Base-by-base conservation (phyloP, 1,140 invertebrate species). In the Drosophila aff. region DNA sequence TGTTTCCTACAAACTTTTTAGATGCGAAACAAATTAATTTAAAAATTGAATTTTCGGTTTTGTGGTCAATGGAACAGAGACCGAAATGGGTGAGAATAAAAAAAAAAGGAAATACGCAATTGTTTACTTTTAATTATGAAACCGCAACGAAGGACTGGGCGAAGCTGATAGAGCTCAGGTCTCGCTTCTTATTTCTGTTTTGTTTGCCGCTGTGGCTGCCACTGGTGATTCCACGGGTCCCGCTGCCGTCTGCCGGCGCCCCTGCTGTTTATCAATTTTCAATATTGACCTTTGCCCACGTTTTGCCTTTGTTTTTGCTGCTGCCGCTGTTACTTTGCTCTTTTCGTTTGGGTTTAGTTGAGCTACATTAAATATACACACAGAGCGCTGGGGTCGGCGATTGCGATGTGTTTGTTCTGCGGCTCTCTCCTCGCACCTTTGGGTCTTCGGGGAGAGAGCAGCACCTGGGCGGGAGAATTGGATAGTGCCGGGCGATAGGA, bases 121-220 rank as follows among this genome's bases (percentile, higher is more conserved):
- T 87, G 83, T 89, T 89, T 89, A 75, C 75, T 85, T 89, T 89
- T 89, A 90, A 89, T 89, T 89, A 89, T 90, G 73, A 82, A 79
- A 89, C 78, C 85, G 50, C 81, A 69, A 65, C 44, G 49, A 60
- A 77, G 74, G 74, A 77, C 74, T 47, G 74, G 46, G 18, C 23
- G 62, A 41, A 50, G 67, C 76, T 82, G 83, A 87, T 83, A 75
- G 71, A 74, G 75, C 53, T 50, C 43, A 71, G 63, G 72, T 76
- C 81, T 58, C 69, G 68, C 71, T 85, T 58, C 69, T 55, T 65
- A 36, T 28, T 58, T 59, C 31, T 65, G 52, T 77, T 63, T 57
- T 43, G 77, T 63, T 74, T 74, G 50, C 62, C 23, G 23, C 21
- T 31, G 60, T 18, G 33, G 49, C 52, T 50, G 57, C 46, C 61